Evolutionary conservation across 2,113 vertebrate species (phyloP).

Genomic region (Danionella cerebrum): DNA sequence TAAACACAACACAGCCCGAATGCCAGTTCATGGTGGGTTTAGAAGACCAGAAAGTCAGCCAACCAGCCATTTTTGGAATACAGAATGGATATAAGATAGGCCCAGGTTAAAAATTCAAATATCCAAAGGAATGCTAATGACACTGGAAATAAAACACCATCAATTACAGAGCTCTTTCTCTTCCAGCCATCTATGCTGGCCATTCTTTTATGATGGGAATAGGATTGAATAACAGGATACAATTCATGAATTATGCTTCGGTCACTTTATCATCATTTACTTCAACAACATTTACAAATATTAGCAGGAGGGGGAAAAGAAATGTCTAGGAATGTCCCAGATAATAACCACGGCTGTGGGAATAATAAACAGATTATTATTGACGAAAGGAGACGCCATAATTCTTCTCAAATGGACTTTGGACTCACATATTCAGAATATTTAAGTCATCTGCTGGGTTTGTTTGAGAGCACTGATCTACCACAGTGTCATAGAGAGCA

Average conservation of each 20-base stretch:
- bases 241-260: neutral
- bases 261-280: neutral
- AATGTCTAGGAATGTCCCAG: slow-evolving; percentile 7
- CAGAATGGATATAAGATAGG: slow-evolving; percentile 66
- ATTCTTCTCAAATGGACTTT: slow-evolving; percentile 22
- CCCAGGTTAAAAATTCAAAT: slow-evolving; percentile 59
- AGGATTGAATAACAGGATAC: neutral
- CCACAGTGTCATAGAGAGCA: neutral
- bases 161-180: slow-evolving; percentile 55
- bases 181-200: slow-evolving; percentile 40
- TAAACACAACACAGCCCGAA: slow-evolving; percentile 18
- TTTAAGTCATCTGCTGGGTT: neutral
- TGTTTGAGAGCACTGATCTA: neutral
- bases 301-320: neutral
- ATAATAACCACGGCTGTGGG: slow-evolving; percentile 11
- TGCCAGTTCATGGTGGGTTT: slow-evolving; percentile 45
- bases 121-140: slow-evolving; percentile 73
- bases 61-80: slow-evolving; percentile 68
- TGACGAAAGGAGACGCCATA: slow-evolving; percentile 11
- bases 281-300: slow-evolving; percentile 14
- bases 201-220: neutral
- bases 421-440: slow-evolving; percentile 15
- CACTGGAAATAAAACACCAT: slow-evolving; percentile 72
- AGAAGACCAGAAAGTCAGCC: slow-evolving; percentile 51
- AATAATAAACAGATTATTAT: slow-evolving; percentile 26